Evolutionary conservation across 2,888 invertebrate species (phyloP).

Genomic region (Calliphora vomitoria): DNA sequence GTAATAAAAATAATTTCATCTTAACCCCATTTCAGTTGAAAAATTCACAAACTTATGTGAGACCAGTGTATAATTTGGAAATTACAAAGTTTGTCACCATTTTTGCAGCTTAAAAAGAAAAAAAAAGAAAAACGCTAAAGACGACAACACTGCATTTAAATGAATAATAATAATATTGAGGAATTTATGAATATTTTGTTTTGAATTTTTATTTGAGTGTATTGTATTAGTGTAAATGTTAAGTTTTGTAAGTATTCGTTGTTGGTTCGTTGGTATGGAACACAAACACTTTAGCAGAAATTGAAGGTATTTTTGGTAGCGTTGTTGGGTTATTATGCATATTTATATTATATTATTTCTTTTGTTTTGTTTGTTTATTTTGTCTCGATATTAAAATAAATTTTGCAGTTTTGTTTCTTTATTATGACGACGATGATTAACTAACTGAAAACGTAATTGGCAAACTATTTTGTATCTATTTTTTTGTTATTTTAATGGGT

Average conservation of each 20-base stretch:
- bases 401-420: slow-evolving; percentile 43
- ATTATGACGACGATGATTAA: slow-evolving; percentile 52
- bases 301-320: slow-evolving; percentile 58
- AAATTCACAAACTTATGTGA: too few species aligned
- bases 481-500: background rate
- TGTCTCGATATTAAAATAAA: slow-evolving; percentile 45
- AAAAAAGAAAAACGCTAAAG: background rate
- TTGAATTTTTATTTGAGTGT: background rate
- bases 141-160: slow-evolving; percentile 30
- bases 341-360: slow-evolving; percentile 25
- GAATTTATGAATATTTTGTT: slow-evolving; percentile 59
- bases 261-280: background rate
- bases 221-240: slow-evolving; percentile 42
- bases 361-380: slow-evolving; percentile 72
- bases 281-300: slow-evolving; percentile 17
- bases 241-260: slow-evolving; percentile 24
- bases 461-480: slow-evolving; percentile 33
- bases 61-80: too few species aligned
- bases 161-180: slow-evolving; percentile 54
- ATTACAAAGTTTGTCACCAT: too few species aligned
- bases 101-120: background rate
- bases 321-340: slow-evolving; percentile 12
- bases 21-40: too few species aligned
- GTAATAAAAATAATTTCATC: too few species aligned
- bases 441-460: slow-evolving; percentile 45